Percentiles rank a stretch among this genome's conserved stretches.
These are phyloP conservation scores for Aphrocallistes beatrix DNA, from an alignment of 37 sponge, comb jelly and placozoan species.

Conservation along the genomic window DNA sequence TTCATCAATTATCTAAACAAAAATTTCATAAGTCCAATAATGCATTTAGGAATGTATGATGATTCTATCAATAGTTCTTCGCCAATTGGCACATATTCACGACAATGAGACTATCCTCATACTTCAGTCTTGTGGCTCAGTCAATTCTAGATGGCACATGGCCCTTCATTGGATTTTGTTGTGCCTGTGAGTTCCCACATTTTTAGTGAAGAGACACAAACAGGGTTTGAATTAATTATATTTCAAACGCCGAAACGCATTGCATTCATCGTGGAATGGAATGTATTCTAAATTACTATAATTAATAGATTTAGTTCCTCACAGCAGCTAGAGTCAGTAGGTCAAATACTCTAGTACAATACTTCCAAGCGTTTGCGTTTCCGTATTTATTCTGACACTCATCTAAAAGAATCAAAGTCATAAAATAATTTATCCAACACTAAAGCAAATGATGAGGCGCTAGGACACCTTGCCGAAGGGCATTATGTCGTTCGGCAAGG, in stretches of 20 bases:
- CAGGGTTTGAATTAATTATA: no score
- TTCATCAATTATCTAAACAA: constrained; percentile 84
- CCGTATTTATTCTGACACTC: constrained; percentile 99
- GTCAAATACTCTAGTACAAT: constrained; percentile 91
- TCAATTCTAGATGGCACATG: no score
- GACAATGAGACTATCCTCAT: no score
- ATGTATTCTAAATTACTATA: no score
- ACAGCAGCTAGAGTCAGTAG: constrained; percentile 95
- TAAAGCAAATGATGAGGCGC: background rate
- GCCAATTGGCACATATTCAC: no score
- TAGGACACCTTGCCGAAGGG: background rate
- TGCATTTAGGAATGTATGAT: background rate
- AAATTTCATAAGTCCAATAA: background rate
- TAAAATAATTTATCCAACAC: background rate
- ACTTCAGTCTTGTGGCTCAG: no score
- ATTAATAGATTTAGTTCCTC: constrained; percentile 25
- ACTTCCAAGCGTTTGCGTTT: constrained; percentile 96
- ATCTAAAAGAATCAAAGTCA: constrained; percentile 38
- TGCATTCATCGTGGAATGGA: no score
- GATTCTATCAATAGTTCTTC: background rate
- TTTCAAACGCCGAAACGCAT: no score
- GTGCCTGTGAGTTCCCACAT: no score
- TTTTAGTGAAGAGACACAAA: no score
- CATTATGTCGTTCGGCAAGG: no score
- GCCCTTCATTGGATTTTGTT: no score